Evolutionary conservation across 2,888 invertebrate genomes (phyloP), one percentile per base, ranked within the genome.

Genomic region (Polydrusus cervinus): DNA sequence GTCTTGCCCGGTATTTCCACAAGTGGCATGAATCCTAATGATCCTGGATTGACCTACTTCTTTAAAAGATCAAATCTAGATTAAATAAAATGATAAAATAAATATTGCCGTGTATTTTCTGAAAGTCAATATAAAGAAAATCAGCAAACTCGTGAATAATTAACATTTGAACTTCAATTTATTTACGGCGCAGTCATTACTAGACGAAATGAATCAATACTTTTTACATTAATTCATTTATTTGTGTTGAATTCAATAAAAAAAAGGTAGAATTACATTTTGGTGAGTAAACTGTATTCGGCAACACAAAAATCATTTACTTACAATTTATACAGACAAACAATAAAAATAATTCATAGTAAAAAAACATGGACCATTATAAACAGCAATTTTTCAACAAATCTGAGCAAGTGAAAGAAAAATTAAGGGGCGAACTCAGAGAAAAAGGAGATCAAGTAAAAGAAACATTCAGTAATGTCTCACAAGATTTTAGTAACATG

Each of bases 401-500:
- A 79, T 78, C 81, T 38, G 82, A 81, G 69, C 80, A 81, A 75
- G 51, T 83, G 66, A 81, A 78, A 72, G 80, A 81, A 66, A 79
- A 79, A 76, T 14, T 83, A 0, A 77, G 68, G 66, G 81, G 80
- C 62, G 81, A 82, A 78, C 40, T 83, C 7, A 79, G 61, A 79
- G 81, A 71, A 14, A 80, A 73, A 60, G 78, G 80, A 14, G 82
- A 80, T n/a, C 80, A 84, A 78, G 81, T 86, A 20, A 84, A 83
- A 78, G 83, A 83, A 34, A 83, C 81, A 74, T 49, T 75, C 13
- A 75, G 11, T 30, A 71, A 64, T 45, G 74, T 77, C 10, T 25
- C 34, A 16, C 69, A 82, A 76, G 84, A 84, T 66, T 84, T 85
- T 3, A 83, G 83, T 18, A 83, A 84, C 62, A 82, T 80, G 69